Percentiles rank a stretch among this genome's conserved stretches.
phyloP scores from a whole-genome alignment of 2,888 invertebrate genomes.

The Yponomeuta malinellus region DNA sequence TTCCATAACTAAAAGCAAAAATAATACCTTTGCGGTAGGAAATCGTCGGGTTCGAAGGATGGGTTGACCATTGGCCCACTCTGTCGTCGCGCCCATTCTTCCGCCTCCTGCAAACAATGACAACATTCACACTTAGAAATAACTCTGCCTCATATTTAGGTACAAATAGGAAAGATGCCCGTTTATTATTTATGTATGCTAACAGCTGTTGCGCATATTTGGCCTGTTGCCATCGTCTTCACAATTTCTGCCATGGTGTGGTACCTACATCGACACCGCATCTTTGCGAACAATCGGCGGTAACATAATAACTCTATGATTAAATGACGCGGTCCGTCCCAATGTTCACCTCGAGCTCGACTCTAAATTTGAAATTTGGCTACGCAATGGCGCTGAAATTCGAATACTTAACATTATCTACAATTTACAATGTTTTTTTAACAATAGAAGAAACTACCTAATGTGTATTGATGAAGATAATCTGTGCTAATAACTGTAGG shows the following conservation, averaged over 20 bases:
- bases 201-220: not conserved
- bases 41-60: conserved; percentile 70
- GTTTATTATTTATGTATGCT: not conserved
- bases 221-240: conserved; percentile 1
- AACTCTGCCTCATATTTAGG: not conserved
- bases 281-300: not conserved
- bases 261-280: not conserved
- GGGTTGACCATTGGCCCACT: conserved; percentile 68
- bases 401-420: not conserved
- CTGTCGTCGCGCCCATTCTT: conserved; percentile 54
- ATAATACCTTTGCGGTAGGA: conserved; percentile 55
- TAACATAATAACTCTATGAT: not conserved
- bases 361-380: not conserved
- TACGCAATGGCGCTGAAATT: not conserved
- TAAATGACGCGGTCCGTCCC: not conserved
- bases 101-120: conserved; percentile 42
- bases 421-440: too few relatives aligned
- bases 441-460: too few relatives aligned
- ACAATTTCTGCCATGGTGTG: not conserved
- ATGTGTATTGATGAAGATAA: too few relatives aligned
- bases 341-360: not conserved
- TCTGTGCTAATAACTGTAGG: too few relatives aligned
- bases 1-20: too few relatives aligned
- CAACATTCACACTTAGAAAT: not conserved
- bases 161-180: not conserved